These are phyloP conservation scores for Cheilosia variabilis DNA, from an alignment of 2,888 invertebrate genomes.

Conservation along the genomic window DNA sequence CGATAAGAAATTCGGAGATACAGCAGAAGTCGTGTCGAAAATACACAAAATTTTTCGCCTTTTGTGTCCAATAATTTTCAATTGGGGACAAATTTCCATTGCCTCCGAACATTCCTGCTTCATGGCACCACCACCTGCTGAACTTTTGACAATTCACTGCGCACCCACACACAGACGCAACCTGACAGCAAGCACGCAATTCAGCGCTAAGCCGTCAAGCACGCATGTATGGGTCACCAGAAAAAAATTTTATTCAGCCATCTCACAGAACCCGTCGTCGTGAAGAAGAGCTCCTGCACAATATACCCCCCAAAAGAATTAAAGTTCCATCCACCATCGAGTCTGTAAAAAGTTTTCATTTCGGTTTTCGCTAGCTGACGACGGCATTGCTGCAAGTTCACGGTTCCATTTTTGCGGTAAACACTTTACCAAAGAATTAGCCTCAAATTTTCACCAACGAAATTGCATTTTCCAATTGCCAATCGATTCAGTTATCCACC, in stretches of 20 bases:
- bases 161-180: conserved; percentile 35
- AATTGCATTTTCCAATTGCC: conserved; percentile 36
- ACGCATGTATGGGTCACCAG: conserved; percentile 74
- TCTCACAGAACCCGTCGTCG: conserved; percentile 51
- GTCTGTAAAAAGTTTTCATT: conserved; percentile 68
- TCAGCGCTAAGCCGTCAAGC: conserved; percentile 76
- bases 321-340: conserved; percentile 49
- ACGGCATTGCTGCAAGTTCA: conserved; percentile 55
- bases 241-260: conserved; percentile 61
- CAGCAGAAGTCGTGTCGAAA: too few relatives aligned
- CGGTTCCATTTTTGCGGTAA: conserved; percentile 39
- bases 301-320: conserved; percentile 57
- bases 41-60: too few relatives aligned
- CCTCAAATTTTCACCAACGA: conserved; percentile 8
- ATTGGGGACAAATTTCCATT: too few relatives aligned
- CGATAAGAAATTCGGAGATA: too few relatives aligned
- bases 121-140: conserved; percentile 37
- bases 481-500: conserved; percentile 42
- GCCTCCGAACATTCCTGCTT: conserved; percentile 7
- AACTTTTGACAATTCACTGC: conserved; percentile 45
- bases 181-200: conserved; percentile 67
- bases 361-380: conserved; percentile 70
- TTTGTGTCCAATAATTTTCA: too few relatives aligned
- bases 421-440: conserved; percentile 19
- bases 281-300: conserved; percentile 63